These are phyloP conservation scores for Nomada goodeniana DNA, from an alignment of 2,888 invertebrate species.

Conservation along the genomic window DNA sequence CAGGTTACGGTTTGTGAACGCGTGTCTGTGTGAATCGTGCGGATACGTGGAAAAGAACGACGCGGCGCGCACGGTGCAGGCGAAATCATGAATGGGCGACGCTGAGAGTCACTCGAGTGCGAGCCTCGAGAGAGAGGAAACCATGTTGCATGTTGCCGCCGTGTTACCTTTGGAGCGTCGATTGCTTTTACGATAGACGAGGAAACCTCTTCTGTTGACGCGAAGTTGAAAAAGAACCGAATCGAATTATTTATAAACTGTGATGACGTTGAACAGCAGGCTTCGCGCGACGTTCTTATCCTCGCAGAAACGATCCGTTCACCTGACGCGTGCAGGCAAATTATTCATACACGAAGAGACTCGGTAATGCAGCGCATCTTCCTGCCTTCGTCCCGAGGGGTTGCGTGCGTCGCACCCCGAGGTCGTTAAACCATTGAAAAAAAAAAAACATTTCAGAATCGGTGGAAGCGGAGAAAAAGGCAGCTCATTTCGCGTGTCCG, in stretches of 20 bases:
- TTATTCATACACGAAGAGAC: slow-evolving; percentile 38
- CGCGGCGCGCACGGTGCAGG: slow-evolving; percentile 18
- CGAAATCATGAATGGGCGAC: slow-evolving; percentile 64
- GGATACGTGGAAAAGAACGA: slow-evolving; percentile 37
- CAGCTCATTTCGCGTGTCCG: slow-evolving; percentile 7
- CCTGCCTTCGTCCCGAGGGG: slow-evolving; percentile 24
- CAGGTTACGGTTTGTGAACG: slow-evolving; percentile 48
- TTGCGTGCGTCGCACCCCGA: slow-evolving; percentile 47
- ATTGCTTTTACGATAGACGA: not conserved
- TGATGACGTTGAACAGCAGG: slow-evolving; percentile 6
- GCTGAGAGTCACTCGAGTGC: slow-evolving; percentile 20
- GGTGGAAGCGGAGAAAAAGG: not conserved
- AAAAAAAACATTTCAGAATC: slow-evolving; percentile 4
- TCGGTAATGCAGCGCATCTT: slow-evolving; percentile 20
- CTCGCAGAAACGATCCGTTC: slow-evolving; percentile 1
- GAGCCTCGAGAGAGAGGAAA: slow-evolving; percentile 41
- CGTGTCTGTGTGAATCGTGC: slow-evolving; percentile 49
- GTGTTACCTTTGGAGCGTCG: not conserved
- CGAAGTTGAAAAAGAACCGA: too few species aligned
- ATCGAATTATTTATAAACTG: too few species aligned
- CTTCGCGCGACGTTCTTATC: slow-evolving; percentile 24
- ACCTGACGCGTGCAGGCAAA: slow-evolving; percentile 27
- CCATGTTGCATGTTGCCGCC: slow-evolving; percentile 19
- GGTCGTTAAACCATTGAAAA: slow-evolving; percentile 47
- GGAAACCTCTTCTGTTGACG: too few species aligned